A percentile compares a stretch with the other conserved stretches of the same genome.
Evolutionary conservation across 2,888 invertebrate species (phyloP).

Genomic region (Thecocarcelia acutangulata): DNA sequence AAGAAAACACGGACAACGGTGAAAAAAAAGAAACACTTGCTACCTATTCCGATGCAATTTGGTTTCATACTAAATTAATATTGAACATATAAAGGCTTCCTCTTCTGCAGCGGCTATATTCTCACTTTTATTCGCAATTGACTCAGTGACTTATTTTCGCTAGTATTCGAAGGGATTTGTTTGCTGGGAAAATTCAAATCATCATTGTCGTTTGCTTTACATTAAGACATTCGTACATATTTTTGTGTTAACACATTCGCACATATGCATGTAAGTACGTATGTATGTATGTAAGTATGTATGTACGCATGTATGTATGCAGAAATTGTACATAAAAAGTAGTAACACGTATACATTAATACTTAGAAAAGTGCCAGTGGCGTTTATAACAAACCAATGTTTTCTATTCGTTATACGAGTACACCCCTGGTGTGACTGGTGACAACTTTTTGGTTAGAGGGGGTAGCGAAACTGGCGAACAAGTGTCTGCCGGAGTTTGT

Average conservation of each 20-base stretch:
- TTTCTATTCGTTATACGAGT: conserved; percentile 27
- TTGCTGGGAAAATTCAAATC: neutral
- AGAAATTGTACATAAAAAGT: neutral
- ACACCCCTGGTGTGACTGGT: conserved; percentile 34
- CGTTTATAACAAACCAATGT: conserved; percentile 45
- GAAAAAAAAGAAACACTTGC: no score
- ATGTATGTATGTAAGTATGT: neutral
- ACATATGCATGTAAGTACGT: neutral
- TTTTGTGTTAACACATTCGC: no score
- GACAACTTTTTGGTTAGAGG: neutral
- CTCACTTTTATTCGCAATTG: no score
- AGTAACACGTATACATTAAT: neutral
- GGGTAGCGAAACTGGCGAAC: neutral
- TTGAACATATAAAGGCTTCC: no score
- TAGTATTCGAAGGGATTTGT: neutral
- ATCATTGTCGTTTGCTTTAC: no score
- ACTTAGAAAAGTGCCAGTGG: conserved; percentile 54
- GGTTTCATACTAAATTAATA: no score
- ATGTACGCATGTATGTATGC: neutral
- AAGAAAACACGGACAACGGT: no score
- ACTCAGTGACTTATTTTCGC: no score
- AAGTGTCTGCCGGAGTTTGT: conserved; percentile 32
- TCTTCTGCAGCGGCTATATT: no score
- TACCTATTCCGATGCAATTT: no score
- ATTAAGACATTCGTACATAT: no score